These are phyloP conservation scores for Vanessa tameamea DNA, from an alignment of 1,140 invertebrate genomes.

Conservation along the genomic window DNA sequence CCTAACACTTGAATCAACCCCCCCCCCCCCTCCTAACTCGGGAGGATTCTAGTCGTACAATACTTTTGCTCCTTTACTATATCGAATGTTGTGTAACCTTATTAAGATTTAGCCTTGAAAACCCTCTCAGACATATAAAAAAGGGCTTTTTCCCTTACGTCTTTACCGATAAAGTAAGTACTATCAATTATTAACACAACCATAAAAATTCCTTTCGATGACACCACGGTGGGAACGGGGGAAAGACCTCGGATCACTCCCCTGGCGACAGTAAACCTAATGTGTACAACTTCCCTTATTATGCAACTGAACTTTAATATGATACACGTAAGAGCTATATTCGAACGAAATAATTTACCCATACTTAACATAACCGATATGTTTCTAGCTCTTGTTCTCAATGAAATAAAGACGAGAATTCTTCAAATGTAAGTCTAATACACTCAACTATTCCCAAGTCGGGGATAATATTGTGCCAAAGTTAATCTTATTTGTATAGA, in stretches of 20 bases:
- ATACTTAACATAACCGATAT: not conserved
- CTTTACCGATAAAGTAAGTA: slow-evolving; percentile 14
- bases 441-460: not conserved
- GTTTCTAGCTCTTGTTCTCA: not conserved
- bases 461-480: not conserved
- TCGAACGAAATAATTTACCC: not conserved
- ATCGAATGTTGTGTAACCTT: too few relatives aligned
- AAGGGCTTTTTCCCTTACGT: slow-evolving; percentile 12
- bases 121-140: slow-evolving; percentile 9
- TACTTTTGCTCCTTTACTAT: too few relatives aligned
- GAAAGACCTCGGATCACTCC: slow-evolving; percentile 19
- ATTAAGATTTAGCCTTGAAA: not conserved
- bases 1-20: too few relatives aligned
- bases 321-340: not conserved
- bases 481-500: not conserved
- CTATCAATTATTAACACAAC: slow-evolving; percentile 34
- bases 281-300: slow-evolving; percentile 24
- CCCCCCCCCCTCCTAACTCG: too few relatives aligned
- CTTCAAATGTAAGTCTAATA: not conserved
- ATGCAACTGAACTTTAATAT: not conserved
- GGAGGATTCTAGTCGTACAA: too few relatives aligned
- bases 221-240: slow-evolving; percentile 32
- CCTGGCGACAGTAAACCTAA: slow-evolving; percentile 24
- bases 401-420: not conserved
- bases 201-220: slow-evolving; percentile 36